Evolutionary conservation across 2,113 vertebrate species (phyloP).

Genomic region (Hydrochoerus hydrochaeris): DNA sequence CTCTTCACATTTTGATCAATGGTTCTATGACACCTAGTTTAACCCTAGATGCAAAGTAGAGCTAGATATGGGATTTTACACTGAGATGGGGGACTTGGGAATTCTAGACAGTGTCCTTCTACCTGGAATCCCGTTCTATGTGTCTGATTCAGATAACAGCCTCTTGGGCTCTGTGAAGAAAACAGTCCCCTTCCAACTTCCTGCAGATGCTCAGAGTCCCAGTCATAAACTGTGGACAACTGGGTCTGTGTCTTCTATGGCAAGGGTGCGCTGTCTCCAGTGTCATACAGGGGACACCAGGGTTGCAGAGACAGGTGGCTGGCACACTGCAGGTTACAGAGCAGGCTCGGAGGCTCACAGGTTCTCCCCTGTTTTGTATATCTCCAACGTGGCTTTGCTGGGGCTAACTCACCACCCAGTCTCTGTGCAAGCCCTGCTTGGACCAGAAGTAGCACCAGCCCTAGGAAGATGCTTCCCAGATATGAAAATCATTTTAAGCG

Average conservation of each 20-base stretch:
- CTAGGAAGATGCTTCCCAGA: not conserved
- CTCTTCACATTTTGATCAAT: not conserved
- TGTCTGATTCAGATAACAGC: not conserved
- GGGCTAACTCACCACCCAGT: not conserved
- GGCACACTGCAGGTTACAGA: fast-evolving
- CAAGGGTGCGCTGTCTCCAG: not conserved
- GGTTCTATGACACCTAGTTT: not conserved
- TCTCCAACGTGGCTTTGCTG: not conserved
- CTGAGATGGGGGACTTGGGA: not conserved
- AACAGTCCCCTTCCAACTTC: not conserved
- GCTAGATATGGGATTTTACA: not conserved
- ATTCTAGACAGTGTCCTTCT: not conserved
- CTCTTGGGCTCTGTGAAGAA: not conserved
- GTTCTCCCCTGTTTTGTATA: not conserved
- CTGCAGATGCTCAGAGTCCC: not conserved
- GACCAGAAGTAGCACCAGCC: not conserved
- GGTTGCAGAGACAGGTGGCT: not conserved
- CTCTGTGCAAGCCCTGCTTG: not conserved
- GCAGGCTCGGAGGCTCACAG: not conserved
- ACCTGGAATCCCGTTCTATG: not conserved
- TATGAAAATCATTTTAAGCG: not conserved
- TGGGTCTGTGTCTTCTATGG: not conserved
- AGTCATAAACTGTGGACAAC: fast-evolving
- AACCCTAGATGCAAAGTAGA: no score
- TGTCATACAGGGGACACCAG: not conserved